A percentile compares a stretch with the other conserved stretches of the same genome.
Conservation (phyloP, 2,888 invertebrate genomes). For the Sthenelais limicola region DNA sequence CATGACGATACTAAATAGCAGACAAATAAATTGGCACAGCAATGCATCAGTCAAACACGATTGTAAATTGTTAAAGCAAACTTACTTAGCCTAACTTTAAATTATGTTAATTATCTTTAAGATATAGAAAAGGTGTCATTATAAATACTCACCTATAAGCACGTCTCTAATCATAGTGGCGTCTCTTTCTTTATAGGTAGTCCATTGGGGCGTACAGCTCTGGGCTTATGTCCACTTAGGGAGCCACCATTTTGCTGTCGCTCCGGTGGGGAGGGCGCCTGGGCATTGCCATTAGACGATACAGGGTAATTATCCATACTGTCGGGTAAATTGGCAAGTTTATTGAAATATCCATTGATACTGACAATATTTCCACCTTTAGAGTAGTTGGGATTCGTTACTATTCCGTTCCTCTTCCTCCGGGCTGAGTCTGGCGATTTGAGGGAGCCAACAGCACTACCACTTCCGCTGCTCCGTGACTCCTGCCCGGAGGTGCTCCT, state of each 20-base stretch:
- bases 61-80: no score
- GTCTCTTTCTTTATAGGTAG: conserved; percentile 91
- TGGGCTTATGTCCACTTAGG: conserved; percentile 36
- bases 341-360: conserved; percentile 54
- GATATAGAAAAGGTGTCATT: neutral
- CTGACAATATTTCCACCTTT: conserved; percentile 52
- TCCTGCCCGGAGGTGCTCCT: conserved; percentile 5
- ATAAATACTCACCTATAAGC: conserved; percentile 21
- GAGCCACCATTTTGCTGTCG: conserved; percentile 7
- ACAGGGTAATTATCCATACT: conserved; percentile 45
- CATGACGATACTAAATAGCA: no score
- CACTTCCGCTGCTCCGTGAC: conserved; percentile 51
- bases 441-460: conserved; percentile 27
- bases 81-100: no score
- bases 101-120: no score
- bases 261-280: neutral
- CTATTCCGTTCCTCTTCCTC: conserved; percentile 70
- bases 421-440: conserved; percentile 68
- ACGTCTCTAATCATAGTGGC: conserved; percentile 74
- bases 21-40: no score
- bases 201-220: conserved; percentile 76
- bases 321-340: conserved; percentile 53
- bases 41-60: no score
- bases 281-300: conserved; percentile 29
- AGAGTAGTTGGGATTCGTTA: conserved; percentile 71